Evolutionary conservation across 2,797 vertebrate species (phyloP).

Genomic region (Anomalospiza imberbis): DNA sequence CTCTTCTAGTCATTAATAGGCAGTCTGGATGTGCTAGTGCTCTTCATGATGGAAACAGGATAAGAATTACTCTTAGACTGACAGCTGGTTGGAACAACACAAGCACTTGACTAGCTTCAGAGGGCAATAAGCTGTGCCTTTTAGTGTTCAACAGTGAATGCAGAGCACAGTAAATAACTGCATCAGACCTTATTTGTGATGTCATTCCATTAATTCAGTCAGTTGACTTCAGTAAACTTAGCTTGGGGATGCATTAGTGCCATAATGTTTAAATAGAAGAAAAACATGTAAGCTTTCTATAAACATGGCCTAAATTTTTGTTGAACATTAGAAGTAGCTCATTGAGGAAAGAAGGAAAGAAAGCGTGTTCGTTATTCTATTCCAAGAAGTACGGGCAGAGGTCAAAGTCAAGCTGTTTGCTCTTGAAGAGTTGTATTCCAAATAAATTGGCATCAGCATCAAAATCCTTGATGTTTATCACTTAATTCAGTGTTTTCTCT

Average conservation of each 20-base stretch:
- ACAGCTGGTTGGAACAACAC: not conserved
- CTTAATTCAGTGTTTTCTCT: not conserved
- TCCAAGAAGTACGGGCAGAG: not conserved
- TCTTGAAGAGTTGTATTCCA: not conserved
- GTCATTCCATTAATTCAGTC: not conserved
- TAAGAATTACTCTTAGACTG: not conserved
- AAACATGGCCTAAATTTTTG: not conserved
- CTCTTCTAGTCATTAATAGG: not conserved
- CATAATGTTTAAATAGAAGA: not conserved
- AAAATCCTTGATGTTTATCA: not conserved
- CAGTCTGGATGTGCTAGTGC: not conserved
- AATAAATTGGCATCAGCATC: not conserved
- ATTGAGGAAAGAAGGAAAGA: not conserved
- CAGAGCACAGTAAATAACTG: not conserved
- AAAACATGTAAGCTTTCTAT: not conserved
- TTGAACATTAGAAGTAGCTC: not conserved
- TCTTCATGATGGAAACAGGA: not conserved
- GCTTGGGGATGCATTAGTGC: not conserved
- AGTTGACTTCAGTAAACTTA: not conserved
- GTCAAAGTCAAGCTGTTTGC: constrained; percentile 6
- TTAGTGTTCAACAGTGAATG: not conserved
- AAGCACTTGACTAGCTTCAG: not conserved
- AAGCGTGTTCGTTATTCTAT: not conserved
- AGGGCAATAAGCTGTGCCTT: not conserved
- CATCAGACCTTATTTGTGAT: not conserved